A percentile compares a stretch with the other conserved stretches of the same genome.
These are phyloP conservation scores for Axinella damicornis DNA, from an alignment of 37 sponge, comb jelly and placozoan genomes.

Conservation along the genomic window DNA sequence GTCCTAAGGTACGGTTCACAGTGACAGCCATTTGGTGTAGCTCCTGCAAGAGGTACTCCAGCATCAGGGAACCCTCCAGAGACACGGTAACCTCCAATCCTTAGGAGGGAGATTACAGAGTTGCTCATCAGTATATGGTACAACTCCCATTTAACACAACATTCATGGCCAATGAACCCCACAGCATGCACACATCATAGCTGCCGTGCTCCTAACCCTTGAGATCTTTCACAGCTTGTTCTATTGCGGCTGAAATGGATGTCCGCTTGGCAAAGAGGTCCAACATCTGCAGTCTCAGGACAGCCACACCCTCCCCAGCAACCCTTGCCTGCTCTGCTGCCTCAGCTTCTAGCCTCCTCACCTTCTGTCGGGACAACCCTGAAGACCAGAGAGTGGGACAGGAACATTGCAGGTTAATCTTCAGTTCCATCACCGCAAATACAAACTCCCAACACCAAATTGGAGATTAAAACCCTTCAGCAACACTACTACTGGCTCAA, in stretches of 20 bases:
- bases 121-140: too few species aligned
- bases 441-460: too few species aligned
- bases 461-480: too few species aligned
- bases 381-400: too few species aligned
- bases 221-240: neutral
- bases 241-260: slow-evolving; percentile 1
- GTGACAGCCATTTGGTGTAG: slow-evolving; percentile 84
- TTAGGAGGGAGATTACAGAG: slow-evolving; percentile 6
- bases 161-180: too few species aligned
- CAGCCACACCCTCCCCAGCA: slow-evolving; percentile 52
- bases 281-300: slow-evolving; percentile 62
- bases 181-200: too few species aligned
- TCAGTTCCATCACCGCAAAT: too few species aligned
- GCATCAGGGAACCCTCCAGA: slow-evolving; percentile 68
- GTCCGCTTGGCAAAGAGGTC: slow-evolving; percentile 66
- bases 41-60: slow-evolving; percentile 52
- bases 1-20: slow-evolving; percentile 46
- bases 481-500: too few species aligned
- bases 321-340: slow-evolving; percentile 19
- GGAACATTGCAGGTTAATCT: too few species aligned
- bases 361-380: neutral
- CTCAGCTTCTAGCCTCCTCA: slow-evolving; percentile 1
- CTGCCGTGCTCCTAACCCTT: neutral
- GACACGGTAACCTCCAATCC: slow-evolving; percentile 59
- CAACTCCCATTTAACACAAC: too few species aligned